Base-by-base conservation (phyloP, 2,797 vertebrate species). In the Poecilia velifera region DNA sequence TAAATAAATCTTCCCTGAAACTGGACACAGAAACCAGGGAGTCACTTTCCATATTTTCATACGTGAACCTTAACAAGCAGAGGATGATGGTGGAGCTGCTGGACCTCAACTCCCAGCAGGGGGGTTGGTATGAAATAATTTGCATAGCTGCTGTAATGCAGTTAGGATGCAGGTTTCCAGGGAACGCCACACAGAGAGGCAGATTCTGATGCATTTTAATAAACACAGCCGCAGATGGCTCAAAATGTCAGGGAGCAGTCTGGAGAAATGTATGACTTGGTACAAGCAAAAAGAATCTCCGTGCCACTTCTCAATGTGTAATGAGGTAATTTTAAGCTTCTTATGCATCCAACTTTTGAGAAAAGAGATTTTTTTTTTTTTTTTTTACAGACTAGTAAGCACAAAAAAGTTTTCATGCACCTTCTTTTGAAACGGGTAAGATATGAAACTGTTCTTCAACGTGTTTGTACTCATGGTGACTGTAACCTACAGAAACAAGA, bases 161-260 rank as follows among this genome's bases (percentile, higher is more conserved):
- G 18, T 80, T 49, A 18, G 76, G 76, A 47, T 41, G 18, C 57
- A 76, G 82, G 72, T 80, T 82, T 73, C 83, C 82, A 70, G 78
- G 59, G 78, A 86, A 66, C 0, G 18, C 28, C 47, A 13, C 13
- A 72, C 16, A 25, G 78, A 10, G 36, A 31, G 66, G 71, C 86
- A 85, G 82, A 84, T 88, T 83, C 78, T 75, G 51, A 86, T 82
- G 81, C 76, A 89, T 89, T 85, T 87, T 84, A 87, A 90, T 87
- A 84, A 82, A 88, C 53, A 46, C 76, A 45, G 74, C 76, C 59
- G 64, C 88, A 88, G 88, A 88, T 87, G 88, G 83, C 80, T 62
- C 76, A 83, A 74, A 92, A 89, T 84, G 87, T 87, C 88, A 88
- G 39, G 28, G 47, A 81, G n/a, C 68, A 85, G 59, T 87, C 57